phyloP scores from a whole-genome alignment of 2,888 invertebrate species.

The Melanophora roralis region DNA sequence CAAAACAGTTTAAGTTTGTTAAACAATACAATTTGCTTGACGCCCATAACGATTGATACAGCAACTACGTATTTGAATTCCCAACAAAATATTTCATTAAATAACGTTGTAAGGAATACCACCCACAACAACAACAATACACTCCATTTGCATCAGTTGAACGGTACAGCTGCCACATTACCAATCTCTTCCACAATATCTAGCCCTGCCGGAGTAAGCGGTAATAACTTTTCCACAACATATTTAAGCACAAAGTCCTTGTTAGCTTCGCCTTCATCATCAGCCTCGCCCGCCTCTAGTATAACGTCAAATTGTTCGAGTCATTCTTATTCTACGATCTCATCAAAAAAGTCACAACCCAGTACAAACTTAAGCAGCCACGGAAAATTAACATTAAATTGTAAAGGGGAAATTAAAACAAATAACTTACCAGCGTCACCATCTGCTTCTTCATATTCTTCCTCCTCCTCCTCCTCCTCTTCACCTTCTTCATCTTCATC shows the following conservation, averaged over 20 bases:
- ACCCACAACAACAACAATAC: conserved; percentile 67
- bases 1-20: conserved; percentile 50
- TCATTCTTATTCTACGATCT: conserved; percentile 63
- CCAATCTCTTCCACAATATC: conserved; percentile 57
- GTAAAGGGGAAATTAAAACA: conserved; percentile 44
- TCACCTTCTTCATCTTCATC: conserved; percentile 63
- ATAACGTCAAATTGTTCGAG: conserved; percentile 70
- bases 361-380: neutral
- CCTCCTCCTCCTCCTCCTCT: conserved; percentile 63
- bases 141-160: conserved; percentile 68
- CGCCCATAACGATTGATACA: conserved; percentile 65
- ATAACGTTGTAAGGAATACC: neutral
- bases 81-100: conserved; percentile 34
- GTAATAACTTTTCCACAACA: conserved; percentile 1
- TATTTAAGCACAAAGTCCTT: conserved; percentile 64
- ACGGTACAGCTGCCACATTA: conserved; percentile 61
- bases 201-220: conserved; percentile 15
- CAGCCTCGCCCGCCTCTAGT: conserved; percentile 73
- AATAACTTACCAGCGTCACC: conserved; percentile 64
- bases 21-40: conserved; percentile 67
- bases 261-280: conserved; percentile 64
- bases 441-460: conserved; percentile 52
- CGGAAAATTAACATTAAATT: conserved; percentile 37
- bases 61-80: conserved; percentile 50
- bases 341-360: conserved; percentile 68